phyloP scores from a whole-genome alignment of 2,797 vertebrate species.

The Sebastes cheni region DNA sequence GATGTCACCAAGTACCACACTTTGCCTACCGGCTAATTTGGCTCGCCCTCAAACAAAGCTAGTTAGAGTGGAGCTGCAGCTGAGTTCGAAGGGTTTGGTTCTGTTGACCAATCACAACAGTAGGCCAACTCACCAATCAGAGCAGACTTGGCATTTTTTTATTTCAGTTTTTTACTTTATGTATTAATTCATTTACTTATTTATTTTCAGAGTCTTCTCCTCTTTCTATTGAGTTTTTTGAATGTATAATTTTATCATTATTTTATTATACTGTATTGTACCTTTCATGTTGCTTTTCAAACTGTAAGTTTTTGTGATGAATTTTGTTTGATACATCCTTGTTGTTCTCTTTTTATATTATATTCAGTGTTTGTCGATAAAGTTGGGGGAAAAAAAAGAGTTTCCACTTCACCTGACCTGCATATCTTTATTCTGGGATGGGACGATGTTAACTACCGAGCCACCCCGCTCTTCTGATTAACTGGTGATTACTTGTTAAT shows the following conservation, averaged over 20 bases:
- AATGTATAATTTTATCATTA: background rate
- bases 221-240: background rate
- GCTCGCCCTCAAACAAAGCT: too few species aligned
- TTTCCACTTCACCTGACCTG: background rate
- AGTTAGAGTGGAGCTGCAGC: too few species aligned
- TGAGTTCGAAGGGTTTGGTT: too few species aligned
- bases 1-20: too few species aligned
- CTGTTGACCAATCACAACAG: too few species aligned
- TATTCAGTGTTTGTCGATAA: background rate
- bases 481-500: slow-evolving; percentile 38
- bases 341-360: background rate
- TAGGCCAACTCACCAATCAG: too few species aligned
- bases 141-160: too few species aligned
- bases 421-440: background rate
- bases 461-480: slow-evolving; percentile 24
- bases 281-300: background rate
- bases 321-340: background rate
- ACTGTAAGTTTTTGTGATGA: background rate
- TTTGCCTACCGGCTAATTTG: too few species aligned
- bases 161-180: background rate
- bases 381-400: background rate
- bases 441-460: slow-evolving; percentile 13
- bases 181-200: background rate
- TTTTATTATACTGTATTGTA: too few species aligned
- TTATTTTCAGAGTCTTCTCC: background rate